Percentiles rank a stretch among this genome's conserved stretches.
These are phyloP conservation scores for Ciona savignyi DNA, from an alignment of 23 tunicate genomes.

Conservation along the genomic window DNA sequence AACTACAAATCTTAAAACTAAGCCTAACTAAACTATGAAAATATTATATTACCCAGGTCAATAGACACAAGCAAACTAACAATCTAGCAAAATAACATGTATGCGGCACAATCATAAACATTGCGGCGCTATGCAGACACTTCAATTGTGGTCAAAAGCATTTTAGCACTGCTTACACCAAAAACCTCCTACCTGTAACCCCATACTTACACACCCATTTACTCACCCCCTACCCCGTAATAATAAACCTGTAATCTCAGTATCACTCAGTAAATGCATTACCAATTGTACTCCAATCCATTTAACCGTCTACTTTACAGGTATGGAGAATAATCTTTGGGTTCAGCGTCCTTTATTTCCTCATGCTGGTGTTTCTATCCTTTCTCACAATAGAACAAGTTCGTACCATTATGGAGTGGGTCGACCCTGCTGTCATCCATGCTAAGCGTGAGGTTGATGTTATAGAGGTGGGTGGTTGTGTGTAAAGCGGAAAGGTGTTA, in stretches of 20 bases:
- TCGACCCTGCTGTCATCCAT: constrained; percentile 57
- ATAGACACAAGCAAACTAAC: too few species aligned
- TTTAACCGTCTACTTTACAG: constrained; percentile 16
- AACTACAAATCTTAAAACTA: too few species aligned
- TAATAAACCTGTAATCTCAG: neutral
- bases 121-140: too few species aligned
- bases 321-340: constrained; percentile 95
- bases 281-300: neutral
- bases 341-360: constrained; percentile 70
- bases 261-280: too few species aligned
- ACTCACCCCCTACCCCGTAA: neutral
- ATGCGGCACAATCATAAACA: too few species aligned
- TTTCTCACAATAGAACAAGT: constrained; percentile 86
- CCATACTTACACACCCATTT: neutral
- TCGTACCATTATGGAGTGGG: constrained; percentile 58
- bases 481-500: too few species aligned
- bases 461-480: constrained; percentile 92
- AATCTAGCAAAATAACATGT: too few species aligned
- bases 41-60: too few species aligned
- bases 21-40: too few species aligned
- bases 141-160: too few species aligned
- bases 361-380: constrained; percentile 69
- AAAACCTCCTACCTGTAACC: neutral
- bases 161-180: too few species aligned
- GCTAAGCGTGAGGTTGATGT: constrained; percentile 93